phyloP scores from a whole-genome alignment of 2,888 invertebrate species.

The Herminia tarsipennalis region DNA sequence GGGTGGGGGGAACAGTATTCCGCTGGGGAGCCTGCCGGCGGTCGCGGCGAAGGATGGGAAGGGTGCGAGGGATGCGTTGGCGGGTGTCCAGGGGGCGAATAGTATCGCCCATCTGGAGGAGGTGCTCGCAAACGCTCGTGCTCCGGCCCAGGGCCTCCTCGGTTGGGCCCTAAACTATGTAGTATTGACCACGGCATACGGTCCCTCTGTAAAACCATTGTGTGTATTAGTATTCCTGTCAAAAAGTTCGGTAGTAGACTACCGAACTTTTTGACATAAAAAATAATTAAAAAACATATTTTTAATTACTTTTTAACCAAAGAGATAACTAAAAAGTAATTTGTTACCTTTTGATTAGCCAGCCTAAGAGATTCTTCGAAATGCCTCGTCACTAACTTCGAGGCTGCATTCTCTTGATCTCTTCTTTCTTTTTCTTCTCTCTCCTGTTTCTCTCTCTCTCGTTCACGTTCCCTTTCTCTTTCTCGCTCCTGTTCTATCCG shows the following conservation, averaged over 20 bases:
- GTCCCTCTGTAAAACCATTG: conserved; percentile 71
- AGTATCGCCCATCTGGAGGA: conserved; percentile 55
- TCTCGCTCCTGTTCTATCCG: conserved; percentile 87
- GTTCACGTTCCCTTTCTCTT: conserved; percentile 82
- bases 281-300: background rate
- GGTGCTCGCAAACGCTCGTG: conserved; percentile 54
- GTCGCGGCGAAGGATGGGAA: conserved; percentile 50
- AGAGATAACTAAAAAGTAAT: too few relatives aligned
- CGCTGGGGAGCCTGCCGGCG: conserved; percentile 56
- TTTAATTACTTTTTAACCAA: background rate
- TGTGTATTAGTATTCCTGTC: too few relatives aligned
- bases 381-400: conserved; percentile 94
- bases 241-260: too few relatives aligned
- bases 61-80: conserved; percentile 46
- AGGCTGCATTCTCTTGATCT: conserved; percentile 89
- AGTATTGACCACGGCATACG: conserved; percentile 85
- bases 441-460: conserved; percentile 82
- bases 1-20: conserved; percentile 64
- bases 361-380: conserved; percentile 94
- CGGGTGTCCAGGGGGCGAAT: conserved; percentile 50
- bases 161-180: conserved; percentile 78
- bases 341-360: conserved; percentile 90
- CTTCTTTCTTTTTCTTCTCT: conserved; percentile 86
- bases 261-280: too few relatives aligned
- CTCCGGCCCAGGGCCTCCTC: conserved; percentile 58